Conservation (phyloP, 2,888 invertebrate genomes). For the Anoncus sp. region DNA sequence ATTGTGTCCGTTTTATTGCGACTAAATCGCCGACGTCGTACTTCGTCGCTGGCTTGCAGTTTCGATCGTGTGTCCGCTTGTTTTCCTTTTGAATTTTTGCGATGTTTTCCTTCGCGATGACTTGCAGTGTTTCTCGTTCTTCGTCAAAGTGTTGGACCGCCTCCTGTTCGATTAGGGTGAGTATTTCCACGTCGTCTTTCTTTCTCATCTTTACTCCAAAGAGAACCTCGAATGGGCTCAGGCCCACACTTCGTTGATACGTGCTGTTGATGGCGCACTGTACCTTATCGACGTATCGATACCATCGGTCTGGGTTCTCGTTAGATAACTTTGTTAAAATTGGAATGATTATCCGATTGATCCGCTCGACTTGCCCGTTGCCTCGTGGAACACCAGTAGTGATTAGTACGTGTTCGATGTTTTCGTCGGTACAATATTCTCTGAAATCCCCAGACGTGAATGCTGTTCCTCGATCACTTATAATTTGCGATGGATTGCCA, state of each 20-base stretch:
- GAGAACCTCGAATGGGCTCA: not conserved
- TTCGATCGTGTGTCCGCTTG: not conserved
- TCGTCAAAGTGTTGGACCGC: not conserved
- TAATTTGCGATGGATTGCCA: constrained; percentile 55
- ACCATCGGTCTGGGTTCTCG: constrained; percentile 21
- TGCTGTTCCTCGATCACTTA: constrained; percentile 66
- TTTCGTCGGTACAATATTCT: constrained; percentile 35
- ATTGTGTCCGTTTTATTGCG: not conserved
- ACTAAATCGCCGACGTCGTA: not conserved
- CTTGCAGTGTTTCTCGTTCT: not conserved
- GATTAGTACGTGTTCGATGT: constrained; percentile 63
- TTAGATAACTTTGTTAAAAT: constrained; percentile 59
- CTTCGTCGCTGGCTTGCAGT: not conserved
- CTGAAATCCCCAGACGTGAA: constrained; percentile 58
- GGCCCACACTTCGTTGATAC: not conserved
- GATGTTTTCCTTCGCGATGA: not conserved
- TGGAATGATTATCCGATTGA: constrained; percentile 30
- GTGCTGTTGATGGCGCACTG: not conserved
- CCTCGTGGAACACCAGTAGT: constrained; percentile 62
- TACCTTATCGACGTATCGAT: not conserved
- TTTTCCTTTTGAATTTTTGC: not conserved
- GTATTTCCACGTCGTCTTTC: constrained; percentile 14
- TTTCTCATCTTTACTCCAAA: constrained; percentile 22
- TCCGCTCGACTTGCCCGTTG: constrained; percentile 52
- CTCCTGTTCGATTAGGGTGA: not conserved